These are phyloP conservation scores for Oncopodura yosiiana DNA, from an alignment of 1,140 invertebrate genomes.

Conservation along the genomic window DNA sequence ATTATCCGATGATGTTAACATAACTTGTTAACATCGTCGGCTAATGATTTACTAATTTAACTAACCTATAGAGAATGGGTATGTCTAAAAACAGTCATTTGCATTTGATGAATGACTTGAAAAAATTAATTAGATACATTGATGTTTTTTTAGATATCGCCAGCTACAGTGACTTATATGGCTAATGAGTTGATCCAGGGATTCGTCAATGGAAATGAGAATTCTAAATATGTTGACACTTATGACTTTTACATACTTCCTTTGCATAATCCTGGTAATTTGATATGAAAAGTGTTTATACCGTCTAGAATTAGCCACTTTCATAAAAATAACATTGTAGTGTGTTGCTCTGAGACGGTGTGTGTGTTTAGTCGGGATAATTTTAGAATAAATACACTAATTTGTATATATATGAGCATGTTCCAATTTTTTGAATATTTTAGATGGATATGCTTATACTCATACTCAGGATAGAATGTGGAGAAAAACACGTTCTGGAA, in stretches of 20 bases:
- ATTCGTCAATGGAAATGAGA: background rate
- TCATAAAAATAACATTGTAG: no score
- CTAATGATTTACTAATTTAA: background rate
- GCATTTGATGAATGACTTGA: no score
- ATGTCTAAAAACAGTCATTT: no score
- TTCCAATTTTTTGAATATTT: no score
- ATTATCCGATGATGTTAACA: no score
- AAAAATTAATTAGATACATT: no score
- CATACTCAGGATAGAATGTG: conserved; percentile 47
- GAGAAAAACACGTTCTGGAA: conserved; percentile 55
- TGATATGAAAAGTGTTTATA: no score
- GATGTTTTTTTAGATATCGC: no score
- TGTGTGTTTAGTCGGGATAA: no score
- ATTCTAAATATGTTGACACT: conserved; percentile 3
- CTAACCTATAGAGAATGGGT: conserved; percentile 21
- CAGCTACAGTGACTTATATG: conserved; percentile 23
- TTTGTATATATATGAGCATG: background rate
- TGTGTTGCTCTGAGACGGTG: no score
- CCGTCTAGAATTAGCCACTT: no score
- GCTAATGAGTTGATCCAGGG: conserved; percentile 23
- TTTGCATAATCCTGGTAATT: conserved; percentile 18
- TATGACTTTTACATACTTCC: conserved; percentile 30
- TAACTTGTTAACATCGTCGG: no score
- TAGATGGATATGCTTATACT: conserved; percentile 29
- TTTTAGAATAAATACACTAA: background rate